A percentile compares a stretch with the other conserved stretches of the same genome.
Evolutionary conservation across 1,140 invertebrate species (phyloP).

Genomic region (Eciton burchellii): DNA sequence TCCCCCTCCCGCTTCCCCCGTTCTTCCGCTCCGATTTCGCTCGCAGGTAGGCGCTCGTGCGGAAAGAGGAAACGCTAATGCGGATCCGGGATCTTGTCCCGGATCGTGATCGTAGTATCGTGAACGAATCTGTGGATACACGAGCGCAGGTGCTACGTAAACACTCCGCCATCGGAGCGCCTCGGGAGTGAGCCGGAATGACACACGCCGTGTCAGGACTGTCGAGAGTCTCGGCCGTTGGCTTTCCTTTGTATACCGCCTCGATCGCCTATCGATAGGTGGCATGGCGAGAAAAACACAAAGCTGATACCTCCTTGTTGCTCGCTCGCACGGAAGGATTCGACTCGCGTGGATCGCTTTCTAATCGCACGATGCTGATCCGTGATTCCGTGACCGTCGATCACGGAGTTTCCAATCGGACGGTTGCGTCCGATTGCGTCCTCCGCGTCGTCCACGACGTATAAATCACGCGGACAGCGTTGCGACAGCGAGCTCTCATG

Average conservation of each 20-base stretch:
- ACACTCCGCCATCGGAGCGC: not conserved
- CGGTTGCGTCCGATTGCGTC: too few relatives aligned
- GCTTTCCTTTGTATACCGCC: slow-evolving; percentile 28
- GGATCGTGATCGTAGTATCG: slow-evolving; percentile 18
- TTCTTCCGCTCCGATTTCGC: not conserved
- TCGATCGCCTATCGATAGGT: not conserved
- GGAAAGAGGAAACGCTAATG: slow-evolving; percentile 44
- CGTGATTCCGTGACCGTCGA: too few relatives aligned
- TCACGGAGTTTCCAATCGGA: too few relatives aligned
- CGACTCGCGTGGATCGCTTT: too few relatives aligned
- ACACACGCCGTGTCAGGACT: not conserved
- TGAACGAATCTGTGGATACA: slow-evolving; percentile 25
- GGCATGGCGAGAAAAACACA: too few relatives aligned
- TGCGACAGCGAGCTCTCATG: too few relatives aligned
- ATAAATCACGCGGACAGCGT: too few relatives aligned
- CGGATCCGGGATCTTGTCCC: slow-evolving; percentile 13
- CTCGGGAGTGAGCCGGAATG: not conserved
- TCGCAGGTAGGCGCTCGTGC: slow-evolving; percentile 31
- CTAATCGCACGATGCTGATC: too few relatives aligned
- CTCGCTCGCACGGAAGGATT: too few relatives aligned
- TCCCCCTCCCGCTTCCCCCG: not conserved
- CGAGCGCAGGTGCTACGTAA: slow-evolving; percentile 52
- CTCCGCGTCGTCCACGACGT: too few relatives aligned
- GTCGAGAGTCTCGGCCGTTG: slow-evolving; percentile 20
- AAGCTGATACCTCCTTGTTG: too few relatives aligned